Conservation (phyloP, 2,888 invertebrate genomes). For the Xestia ashworthii region DNA sequence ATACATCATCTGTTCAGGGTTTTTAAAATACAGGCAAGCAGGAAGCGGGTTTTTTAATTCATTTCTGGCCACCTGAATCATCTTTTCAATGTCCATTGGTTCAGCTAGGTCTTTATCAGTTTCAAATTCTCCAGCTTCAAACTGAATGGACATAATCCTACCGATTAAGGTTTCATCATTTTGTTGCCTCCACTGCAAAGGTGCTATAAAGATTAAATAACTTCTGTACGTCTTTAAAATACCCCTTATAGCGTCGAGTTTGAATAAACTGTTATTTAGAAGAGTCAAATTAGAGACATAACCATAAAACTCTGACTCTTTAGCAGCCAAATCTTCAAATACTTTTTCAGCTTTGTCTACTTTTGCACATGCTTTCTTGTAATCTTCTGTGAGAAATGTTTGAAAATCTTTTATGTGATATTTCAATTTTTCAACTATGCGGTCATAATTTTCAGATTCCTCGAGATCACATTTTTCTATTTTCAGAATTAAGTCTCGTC, state of each 20-base stretch:
- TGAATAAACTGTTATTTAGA: conserved; percentile 84
- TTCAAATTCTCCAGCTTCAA: conserved; percentile 82
- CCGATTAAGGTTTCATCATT: conserved; percentile 82
- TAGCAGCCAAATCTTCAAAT: conserved; percentile 77
- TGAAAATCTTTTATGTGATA: conserved; percentile 86
- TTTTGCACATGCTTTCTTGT: conserved; percentile 83
- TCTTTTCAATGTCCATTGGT: conserved; percentile 84
- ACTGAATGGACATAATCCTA: conserved; percentile 82
- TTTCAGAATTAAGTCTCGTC: conserved; percentile 84
- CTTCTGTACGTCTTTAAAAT: conserved; percentile 84
- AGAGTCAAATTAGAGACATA: conserved; percentile 81
- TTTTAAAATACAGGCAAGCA: conserved; percentile 78
- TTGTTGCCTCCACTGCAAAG: conserved; percentile 84
- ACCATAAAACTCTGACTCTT: conserved; percentile 81
- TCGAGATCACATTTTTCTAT: conserved; percentile 80
- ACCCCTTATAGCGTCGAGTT: conserved; percentile 84
- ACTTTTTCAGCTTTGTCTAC: conserved; percentile 81
- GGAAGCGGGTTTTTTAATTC: conserved; percentile 81
- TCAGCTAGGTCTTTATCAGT: conserved; percentile 86
- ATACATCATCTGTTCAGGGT: conserved; percentile 83
- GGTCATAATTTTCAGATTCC: conserved; percentile 79
- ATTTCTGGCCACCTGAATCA: conserved; percentile 80
- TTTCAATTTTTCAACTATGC: conserved; percentile 79
- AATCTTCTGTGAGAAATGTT: conserved; percentile 86
- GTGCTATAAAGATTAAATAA: conserved; percentile 85